Base-by-base conservation (phyloP, 2,113 vertebrate species). In the Probosciger aterrimus region DNA sequence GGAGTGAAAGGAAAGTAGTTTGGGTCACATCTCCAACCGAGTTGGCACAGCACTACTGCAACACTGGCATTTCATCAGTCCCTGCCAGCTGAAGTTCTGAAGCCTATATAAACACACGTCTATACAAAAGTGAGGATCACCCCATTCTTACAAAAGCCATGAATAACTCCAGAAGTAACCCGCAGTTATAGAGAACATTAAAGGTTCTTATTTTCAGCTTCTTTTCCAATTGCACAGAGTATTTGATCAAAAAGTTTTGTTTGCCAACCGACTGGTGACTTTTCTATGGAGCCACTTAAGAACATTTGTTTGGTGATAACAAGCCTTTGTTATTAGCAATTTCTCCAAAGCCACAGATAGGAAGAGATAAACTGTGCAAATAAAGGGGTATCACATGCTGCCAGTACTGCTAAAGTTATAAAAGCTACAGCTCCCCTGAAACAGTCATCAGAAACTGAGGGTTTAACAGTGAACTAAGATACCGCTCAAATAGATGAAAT, bases 361-460 rank as follows among this genome's bases (percentile, higher is more conserved):
- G 95, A 96, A 97, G 95, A 94, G 92, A 97, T 95, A 96, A 95
- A 91, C 55, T 76, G 73, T 44, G 74, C 83, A 96, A 96, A 97
- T 43, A 96, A 78, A 88, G 62, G 52, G 79, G 50, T 73, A 59
- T 59, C 41, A 33, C 68, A 27, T 12, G 1, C 64, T 62, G 59
- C 93, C 88, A 88, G 80, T 8, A 18, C 22, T 27, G 74, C 93
- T 62, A 4, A 28, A 8, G 68, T 28, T 60, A 2, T 12, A 83
- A 53, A 89, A 90, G 35, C 20, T 3, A 6, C 86, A 65, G 59
- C 92, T 67, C 11, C 49, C 57, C 65, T 8, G n/a, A 71, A 75
- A 75, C 4, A 78, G 57, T 5, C 30, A 55, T 33, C 57, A 81
- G 80, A 81, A 76, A 7, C 8, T 2, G 19, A 84, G 52, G 31